A percentile compares a stretch with the other conserved stretches of the same genome.
Evolutionary conservation across 2,888 invertebrate species (phyloP).

Genomic region (Amaurobius ferox): DNA sequence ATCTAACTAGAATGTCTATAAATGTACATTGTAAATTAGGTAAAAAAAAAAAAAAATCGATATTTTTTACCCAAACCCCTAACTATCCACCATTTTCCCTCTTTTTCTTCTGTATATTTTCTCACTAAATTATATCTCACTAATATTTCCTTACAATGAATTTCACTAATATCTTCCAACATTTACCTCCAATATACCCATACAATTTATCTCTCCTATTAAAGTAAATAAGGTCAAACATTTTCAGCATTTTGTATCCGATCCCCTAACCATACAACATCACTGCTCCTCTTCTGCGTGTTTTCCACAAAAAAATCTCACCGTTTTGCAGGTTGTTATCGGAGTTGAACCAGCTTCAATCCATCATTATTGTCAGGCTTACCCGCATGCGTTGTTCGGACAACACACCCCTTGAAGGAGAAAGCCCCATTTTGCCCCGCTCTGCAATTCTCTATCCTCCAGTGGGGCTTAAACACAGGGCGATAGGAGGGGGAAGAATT

Average conservation of each 20-base stretch:
- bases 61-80: no score
- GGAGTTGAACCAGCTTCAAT: slow-evolving; percentile 35
- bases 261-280: neutral
- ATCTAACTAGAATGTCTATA: no score
- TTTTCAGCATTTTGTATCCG: neutral
- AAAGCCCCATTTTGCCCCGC: neutral
- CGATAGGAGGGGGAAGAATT: neutral
- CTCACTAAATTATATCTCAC: no score
- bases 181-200: no score
- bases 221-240: no score
- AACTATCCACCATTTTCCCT: no score
- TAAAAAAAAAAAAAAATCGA: no score
- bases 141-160: no score
- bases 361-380: slow-evolving; percentile 61
- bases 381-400: slow-evolving; percentile 26
- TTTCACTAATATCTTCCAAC: no score
- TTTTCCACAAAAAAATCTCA: neutral
- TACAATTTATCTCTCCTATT: no score
- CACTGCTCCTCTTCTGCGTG: neutral
- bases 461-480: slow-evolving; percentile 7
- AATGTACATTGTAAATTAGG: no score
- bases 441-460: neutral
- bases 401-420: neutral
- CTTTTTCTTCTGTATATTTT: no score
- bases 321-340: slow-evolving; percentile 32